Conservation (phyloP, 2,113 vertebrate species). For the Salminus brasiliensis region DNA sequence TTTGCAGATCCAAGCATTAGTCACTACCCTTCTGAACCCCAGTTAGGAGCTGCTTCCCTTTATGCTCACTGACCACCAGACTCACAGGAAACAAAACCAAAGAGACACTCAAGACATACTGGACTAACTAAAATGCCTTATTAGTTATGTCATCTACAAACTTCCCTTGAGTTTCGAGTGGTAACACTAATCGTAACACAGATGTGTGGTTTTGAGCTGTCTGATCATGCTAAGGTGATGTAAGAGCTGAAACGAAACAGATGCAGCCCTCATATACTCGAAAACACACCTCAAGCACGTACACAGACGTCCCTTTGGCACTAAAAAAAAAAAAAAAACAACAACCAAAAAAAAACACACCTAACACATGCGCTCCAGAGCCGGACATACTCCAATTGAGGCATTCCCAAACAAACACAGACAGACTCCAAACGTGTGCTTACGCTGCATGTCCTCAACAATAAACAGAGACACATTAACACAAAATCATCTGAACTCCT, state of each 20-base stretch:
- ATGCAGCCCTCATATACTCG: no score
- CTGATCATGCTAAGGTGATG: neutral
- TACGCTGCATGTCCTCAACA: neutral
- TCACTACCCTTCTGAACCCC: slow-evolving; percentile 11
- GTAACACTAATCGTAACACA: neutral
- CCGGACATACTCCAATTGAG: neutral
- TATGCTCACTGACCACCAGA: neutral
- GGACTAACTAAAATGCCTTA: neutral
- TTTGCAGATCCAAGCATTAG: slow-evolving; percentile 33
- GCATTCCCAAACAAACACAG: neutral
- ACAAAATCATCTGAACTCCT: neutral
- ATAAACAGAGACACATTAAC: neutral
- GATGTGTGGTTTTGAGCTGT: neutral
- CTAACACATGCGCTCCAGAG: neutral
- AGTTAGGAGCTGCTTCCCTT: slow-evolving; percentile 23
- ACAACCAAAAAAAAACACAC: neutral
- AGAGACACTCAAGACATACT: neutral
- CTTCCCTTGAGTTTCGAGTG: neutral
- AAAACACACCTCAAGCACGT: neutral
- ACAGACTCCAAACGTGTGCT: neutral
- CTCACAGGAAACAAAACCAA: slow-evolving; percentile 24
- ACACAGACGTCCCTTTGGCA: neutral
- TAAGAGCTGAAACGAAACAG: neutral
- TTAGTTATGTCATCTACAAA: neutral
- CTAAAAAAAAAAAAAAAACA: neutral